Evolutionary conservation across 2,797 vertebrate genomes (phyloP), one percentile per base, ranked within the genome.

Genomic region (Gallinago nigripennis): DNA sequence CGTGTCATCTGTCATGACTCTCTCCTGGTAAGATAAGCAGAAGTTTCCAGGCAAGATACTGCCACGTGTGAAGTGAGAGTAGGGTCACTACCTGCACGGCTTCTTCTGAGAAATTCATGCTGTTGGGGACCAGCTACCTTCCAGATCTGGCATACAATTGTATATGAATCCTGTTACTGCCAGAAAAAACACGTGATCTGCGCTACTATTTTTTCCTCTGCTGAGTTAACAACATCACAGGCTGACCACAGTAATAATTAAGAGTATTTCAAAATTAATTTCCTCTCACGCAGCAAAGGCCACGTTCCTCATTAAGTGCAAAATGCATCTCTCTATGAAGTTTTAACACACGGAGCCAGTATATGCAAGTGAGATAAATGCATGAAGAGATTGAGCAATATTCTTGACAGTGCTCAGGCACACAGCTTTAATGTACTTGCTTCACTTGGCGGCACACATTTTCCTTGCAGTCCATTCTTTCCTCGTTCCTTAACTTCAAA

Each of bases 221-320:
- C 45, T 88, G 50, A 51, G 11, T n/a, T 21, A 65, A 54, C 24
- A 85, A 72, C n/a, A 27, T 48, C 20, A 46, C 3, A 68, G 37
- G 28, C 30, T 56, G 63, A 53, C 25, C 8, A 64, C 12, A 65
- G 58, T 53, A 79, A 65, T 72, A 88, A 92, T 82, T 76, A 37
- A 72, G n/a, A 2, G 1, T 48, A 48, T 69, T 93, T 88, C 6
- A 60, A 65, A 86, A 92, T 85, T 46, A 20, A 82, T 69, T 90
- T 86, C 3, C 14, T 76, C n/a, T 88, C 35, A 16, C 0, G 0
- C 2, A 1, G 23, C 12, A 71, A 54, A 53, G 31, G 25, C 20
- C 24, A 51, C 6, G 2, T 73, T 65, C 21, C 30, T 73, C 6
- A 4, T 41, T 48, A 39, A 76, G 54, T 1, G 2, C 5, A 43